These are phyloP conservation scores for Cheiracanthium punctorium DNA, from an alignment of 2,888 invertebrate genomes.

Conservation along the genomic window DNA sequence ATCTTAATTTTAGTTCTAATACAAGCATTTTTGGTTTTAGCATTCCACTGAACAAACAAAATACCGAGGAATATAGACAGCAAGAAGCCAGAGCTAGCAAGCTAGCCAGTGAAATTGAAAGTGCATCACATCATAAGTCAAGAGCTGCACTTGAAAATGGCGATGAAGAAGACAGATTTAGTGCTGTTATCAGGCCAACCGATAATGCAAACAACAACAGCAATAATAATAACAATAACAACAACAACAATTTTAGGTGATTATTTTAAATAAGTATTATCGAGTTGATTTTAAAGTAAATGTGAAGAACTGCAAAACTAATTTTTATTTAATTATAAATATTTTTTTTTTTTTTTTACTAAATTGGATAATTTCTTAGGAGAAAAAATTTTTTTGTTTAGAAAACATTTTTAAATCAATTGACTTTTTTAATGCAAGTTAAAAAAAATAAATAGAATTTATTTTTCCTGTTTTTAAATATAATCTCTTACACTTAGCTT, in stretches of 20 bases:
- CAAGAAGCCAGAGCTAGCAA: slow-evolving; percentile 90
- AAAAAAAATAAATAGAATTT: too few relatives aligned
- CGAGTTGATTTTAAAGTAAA: too few relatives aligned
- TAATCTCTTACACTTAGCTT: too few relatives aligned
- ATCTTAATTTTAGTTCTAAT: neutral
- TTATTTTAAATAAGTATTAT: too few relatives aligned
- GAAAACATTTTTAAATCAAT: too few relatives aligned
- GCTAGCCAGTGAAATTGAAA: slow-evolving; percentile 95
- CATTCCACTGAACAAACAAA: slow-evolving; percentile 87
- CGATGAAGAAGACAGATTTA: slow-evolving; percentile 87
- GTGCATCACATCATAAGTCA: slow-evolving; percentile 86
- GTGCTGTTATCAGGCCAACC: slow-evolving; percentile 83
- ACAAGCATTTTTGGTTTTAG: slow-evolving; percentile 14
- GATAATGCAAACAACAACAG: slow-evolving; percentile 29
- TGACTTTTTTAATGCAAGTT: too few relatives aligned
- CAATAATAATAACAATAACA: slow-evolving; percentile 13
- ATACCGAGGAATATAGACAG: slow-evolving; percentile 90
- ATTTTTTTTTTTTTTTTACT: neutral
- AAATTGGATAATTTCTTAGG: neutral
- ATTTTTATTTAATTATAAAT: too few relatives aligned
- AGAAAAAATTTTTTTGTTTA: too few relatives aligned
- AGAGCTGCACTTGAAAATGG: slow-evolving; percentile 85
- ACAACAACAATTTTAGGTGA: slow-evolving; percentile 49
- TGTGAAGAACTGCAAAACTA: neutral
- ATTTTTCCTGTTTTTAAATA: too few relatives aligned